Conservation (phyloP, 2,888 invertebrate genomes). For the Ormyrus rosae region DNA sequence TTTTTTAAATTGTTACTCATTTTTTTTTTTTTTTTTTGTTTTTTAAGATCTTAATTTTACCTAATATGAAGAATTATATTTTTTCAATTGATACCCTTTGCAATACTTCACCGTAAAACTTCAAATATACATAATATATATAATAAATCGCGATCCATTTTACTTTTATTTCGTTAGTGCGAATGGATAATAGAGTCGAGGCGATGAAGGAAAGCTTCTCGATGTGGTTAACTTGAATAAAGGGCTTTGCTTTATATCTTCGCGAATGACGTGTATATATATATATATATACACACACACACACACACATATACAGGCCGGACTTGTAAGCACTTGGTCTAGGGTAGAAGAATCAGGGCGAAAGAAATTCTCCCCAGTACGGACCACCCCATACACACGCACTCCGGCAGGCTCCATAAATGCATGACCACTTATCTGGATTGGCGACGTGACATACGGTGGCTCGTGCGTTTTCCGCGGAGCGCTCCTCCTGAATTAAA, state of each 20-base stretch:
- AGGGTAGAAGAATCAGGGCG: background rate
- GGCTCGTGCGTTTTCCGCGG: conserved; percentile 67
- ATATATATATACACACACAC: too few relatives aligned
- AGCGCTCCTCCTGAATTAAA: conserved; percentile 72
- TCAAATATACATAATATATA: too few relatives aligned
- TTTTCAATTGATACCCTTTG: too few relatives aligned
- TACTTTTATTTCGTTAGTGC: background rate
- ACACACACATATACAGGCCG: background rate
- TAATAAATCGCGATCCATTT: too few relatives aligned
- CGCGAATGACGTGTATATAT: too few relatives aligned
- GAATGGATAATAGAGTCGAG: background rate
- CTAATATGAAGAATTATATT: too few relatives aligned
- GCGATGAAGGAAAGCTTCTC: background rate
- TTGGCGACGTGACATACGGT: conserved; percentile 70
- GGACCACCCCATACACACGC: too few relatives aligned
- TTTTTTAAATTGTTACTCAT: background rate
- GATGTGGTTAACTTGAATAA: background rate
- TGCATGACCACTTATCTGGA: conserved; percentile 76
- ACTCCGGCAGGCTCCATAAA: conserved; percentile 68
- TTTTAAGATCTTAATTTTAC: too few relatives aligned
- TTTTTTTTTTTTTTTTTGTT: background rate
- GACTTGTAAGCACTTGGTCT: background rate
- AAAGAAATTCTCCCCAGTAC: background rate
- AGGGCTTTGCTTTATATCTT: background rate
- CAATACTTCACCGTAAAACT: too few relatives aligned